Percentiles rank a stretch among this genome's conserved stretches.
phyloP scores from a whole-genome alignment of 2,888 invertebrate species.

The Hypolimnas misippus region DNA sequence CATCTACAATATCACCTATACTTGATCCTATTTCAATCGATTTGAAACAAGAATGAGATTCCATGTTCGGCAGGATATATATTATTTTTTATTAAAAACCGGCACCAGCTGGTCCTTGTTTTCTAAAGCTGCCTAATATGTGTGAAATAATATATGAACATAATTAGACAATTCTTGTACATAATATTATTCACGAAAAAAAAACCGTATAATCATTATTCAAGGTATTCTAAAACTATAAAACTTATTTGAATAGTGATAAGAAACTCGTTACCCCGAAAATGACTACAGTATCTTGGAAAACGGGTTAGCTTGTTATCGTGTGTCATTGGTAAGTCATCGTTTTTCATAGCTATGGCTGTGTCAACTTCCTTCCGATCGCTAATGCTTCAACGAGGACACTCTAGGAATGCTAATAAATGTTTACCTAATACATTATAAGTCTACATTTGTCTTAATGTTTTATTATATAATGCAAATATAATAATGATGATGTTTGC shows the following conservation, averaged over 20 bases:
- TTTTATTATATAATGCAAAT: slow-evolving; percentile 1
- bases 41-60: too few relatives aligned
- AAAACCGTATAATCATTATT: background rate
- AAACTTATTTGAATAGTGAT: slow-evolving; percentile 2
- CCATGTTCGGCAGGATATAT: too few relatives aligned
- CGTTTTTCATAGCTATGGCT: slow-evolving; percentile 27
- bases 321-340: slow-evolving; percentile 39
- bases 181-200: background rate
- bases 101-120: too few relatives aligned
- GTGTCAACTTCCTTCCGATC: slow-evolving; percentile 57
- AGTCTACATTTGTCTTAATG: background rate
- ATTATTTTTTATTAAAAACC: too few relatives aligned
- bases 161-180: too few relatives aligned
- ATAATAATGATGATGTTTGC: background rate
- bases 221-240: background rate
- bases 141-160: too few relatives aligned
- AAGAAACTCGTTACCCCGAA: slow-evolving; percentile 43
- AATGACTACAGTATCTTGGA: slow-evolving; percentile 41
- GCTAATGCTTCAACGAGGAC: slow-evolving; percentile 10
- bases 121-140: too few relatives aligned
- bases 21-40: too few relatives aligned
- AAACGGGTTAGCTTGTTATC: slow-evolving; percentile 38
- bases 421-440: background rate
- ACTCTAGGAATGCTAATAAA: background rate
- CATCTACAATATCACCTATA: too few relatives aligned